Evolutionary conservation across 2,888 invertebrate genomes (phyloP).

Genomic region (Lasioglossum marginatum): DNA sequence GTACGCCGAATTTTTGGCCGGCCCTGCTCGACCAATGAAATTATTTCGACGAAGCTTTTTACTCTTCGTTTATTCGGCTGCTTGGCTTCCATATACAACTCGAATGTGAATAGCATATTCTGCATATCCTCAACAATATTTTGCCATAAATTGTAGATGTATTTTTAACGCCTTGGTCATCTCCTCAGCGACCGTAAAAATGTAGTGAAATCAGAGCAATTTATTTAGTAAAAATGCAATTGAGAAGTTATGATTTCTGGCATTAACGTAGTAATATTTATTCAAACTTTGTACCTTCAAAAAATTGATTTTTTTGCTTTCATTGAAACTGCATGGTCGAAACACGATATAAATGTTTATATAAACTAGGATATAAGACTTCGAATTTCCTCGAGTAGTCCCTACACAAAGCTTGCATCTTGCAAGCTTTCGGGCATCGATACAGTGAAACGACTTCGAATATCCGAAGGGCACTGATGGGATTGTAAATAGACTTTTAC

Average conservation of each 20-base stretch:
- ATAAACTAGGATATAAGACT: too few relatives aligned
- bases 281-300: background rate
- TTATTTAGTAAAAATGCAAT: background rate
- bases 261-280: background rate
- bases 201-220: background rate
- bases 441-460: constrained; percentile 6
- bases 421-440: constrained; percentile 3
- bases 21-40: background rate
- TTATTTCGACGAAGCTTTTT: background rate
- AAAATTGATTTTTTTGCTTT: background rate
- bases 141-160: background rate
- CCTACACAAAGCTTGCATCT: background rate
- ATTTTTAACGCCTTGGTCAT: background rate
- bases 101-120: background rate
- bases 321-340: too few relatives aligned
- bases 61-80: background rate
- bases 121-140: background rate
- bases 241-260: background rate
- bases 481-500: constrained; percentile 33
- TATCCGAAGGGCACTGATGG: constrained; percentile 22
- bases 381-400: too few relatives aligned
- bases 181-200: background rate
- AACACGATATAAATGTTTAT: too few relatives aligned
- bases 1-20: constrained; percentile 29
- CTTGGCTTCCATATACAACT: background rate